Evolutionary conservation across 1,140 invertebrate species (phyloP).

Genomic region (Eurosta solidaginis): DNA sequence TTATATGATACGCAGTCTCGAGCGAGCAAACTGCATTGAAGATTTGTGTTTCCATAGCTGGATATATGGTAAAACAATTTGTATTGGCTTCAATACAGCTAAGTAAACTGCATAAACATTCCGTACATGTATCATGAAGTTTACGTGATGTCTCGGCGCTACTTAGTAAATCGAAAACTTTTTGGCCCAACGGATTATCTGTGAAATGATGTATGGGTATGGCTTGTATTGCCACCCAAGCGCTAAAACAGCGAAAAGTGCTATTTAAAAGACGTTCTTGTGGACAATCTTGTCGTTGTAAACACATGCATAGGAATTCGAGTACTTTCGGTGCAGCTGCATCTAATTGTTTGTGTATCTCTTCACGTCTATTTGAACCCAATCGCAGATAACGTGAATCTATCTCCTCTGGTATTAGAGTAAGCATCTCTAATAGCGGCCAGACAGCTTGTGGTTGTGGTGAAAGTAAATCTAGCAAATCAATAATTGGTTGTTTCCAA

Average conservation of each 20-base stretch:
- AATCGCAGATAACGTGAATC: conserved; percentile 81
- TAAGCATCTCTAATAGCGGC: conserved; percentile 89
- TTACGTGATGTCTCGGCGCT: conserved; percentile 69
- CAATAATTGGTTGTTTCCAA: conserved; percentile 88
- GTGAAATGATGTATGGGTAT: conserved; percentile 69
- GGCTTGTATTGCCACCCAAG: conserved; percentile 77
- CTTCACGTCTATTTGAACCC: conserved; percentile 85
- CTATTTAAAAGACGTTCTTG: conserved; percentile 64
- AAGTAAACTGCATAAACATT: conserved; percentile 87
- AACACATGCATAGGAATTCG: conserved; percentile 78
- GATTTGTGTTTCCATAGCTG: conserved; percentile 75
- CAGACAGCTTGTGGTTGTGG: conserved; percentile 68
- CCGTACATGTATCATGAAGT: conserved; percentile 88
- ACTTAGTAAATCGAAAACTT: conserved; percentile 72
- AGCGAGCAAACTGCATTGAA: conserved; percentile 81
- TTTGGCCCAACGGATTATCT: conserved; percentile 70
- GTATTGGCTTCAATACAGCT: conserved; percentile 78
- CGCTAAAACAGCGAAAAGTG: conserved; percentile 78
- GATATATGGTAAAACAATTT: conserved; percentile 62
- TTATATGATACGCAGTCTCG: conserved; percentile 86
- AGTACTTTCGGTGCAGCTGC: conserved; percentile 69
- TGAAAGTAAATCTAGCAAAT: conserved; percentile 78
- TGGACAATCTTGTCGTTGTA: conserved; percentile 63
- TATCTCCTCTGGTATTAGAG: conserved; percentile 95
- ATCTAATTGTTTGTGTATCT: conserved; percentile 79